Percentiles rank a stretch among this genome's conserved stretches.
Evolutionary conservation across 2,888 invertebrate species (phyloP).

Genomic region (Scaptomyza caliginosa): DNA sequence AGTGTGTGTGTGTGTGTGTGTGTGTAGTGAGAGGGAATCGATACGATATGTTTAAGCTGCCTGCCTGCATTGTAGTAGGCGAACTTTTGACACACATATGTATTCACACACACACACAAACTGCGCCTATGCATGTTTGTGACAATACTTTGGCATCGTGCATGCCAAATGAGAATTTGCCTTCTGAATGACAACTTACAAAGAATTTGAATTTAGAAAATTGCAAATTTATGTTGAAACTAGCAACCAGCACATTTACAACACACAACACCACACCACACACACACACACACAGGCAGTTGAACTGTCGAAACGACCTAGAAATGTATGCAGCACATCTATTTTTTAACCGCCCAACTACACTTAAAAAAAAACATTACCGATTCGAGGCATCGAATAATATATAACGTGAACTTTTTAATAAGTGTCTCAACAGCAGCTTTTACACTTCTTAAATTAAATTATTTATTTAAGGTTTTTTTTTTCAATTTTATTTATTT

Average conservation of each 20-base stretch:
- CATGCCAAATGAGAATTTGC: slow-evolving; percentile 74
- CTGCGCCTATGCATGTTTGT: slow-evolving; percentile 67
- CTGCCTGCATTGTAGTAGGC: slow-evolving; percentile 59
- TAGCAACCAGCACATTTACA: slow-evolving; percentile 17
- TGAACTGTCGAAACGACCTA: slow-evolving; percentile 40
- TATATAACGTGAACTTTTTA: no score
- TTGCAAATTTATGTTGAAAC: slow-evolving; percentile 78
- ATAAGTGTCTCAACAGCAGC: no score
- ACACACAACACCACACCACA: slow-evolving; percentile 4
- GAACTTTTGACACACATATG: slow-evolving; percentile 51
- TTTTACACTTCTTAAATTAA: no score
- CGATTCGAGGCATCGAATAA: not conserved
- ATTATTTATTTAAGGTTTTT: no score
- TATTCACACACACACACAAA: slow-evolving; percentile 8
- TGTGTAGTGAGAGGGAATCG: slow-evolving; percentile 42
- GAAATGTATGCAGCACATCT: slow-evolving; percentile 31
- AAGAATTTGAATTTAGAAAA: slow-evolving; percentile 79
- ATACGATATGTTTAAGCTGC: slow-evolving; percentile 72
- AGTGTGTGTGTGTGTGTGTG: slow-evolving; percentile 30
- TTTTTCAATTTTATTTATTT: no score
- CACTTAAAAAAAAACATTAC: not conserved
- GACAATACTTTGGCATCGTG: slow-evolving; percentile 59
- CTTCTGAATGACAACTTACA: slow-evolving; percentile 78
- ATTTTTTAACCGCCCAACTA: not conserved
- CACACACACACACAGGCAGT: slow-evolving; percentile 9